Evolutionary conservation across 2,113 vertebrate species (phyloP).

Genomic region (Eretmochelys imbricata): DNA sequence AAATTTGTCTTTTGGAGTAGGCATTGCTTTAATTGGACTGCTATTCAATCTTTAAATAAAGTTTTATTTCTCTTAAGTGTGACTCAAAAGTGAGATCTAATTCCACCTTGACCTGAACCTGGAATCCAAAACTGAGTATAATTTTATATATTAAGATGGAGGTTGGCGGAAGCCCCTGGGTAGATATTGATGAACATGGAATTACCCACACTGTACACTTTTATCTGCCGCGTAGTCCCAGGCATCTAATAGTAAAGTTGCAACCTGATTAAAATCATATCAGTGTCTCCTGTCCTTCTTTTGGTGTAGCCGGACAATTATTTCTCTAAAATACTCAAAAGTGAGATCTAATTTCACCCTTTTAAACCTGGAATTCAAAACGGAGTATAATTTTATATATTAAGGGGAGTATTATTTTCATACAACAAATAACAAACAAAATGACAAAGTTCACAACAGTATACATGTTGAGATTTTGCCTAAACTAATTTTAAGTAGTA

Average conservation of each 20-base stretch:
- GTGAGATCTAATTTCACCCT: background rate
- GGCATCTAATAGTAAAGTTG: background rate
- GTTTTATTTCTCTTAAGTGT: background rate
- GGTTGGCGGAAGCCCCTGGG: background rate
- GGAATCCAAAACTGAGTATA: background rate
- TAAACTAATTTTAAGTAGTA: background rate
- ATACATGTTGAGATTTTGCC: background rate
- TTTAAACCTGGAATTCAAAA: background rate
- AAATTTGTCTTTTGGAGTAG: background rate
- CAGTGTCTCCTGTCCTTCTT: background rate
- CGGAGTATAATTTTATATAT: background rate
- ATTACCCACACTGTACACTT: background rate
- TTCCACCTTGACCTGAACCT: background rate
- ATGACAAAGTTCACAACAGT: background rate
- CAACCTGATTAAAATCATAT: background rate
- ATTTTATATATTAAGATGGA: background rate
- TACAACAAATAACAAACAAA: background rate
- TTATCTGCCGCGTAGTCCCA: background rate
- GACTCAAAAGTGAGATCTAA: background rate
- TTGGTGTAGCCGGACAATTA: background rate
- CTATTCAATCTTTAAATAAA: background rate
- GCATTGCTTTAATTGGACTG: background rate
- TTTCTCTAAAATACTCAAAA: background rate
- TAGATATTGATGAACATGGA: background rate
- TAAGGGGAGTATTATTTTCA: background rate